Percentiles rank a stretch among this genome's conserved stretches.
Evolutionary conservation across 2,113 vertebrate genomes (phyloP).

Genomic region (Morone saxatilis): DNA sequence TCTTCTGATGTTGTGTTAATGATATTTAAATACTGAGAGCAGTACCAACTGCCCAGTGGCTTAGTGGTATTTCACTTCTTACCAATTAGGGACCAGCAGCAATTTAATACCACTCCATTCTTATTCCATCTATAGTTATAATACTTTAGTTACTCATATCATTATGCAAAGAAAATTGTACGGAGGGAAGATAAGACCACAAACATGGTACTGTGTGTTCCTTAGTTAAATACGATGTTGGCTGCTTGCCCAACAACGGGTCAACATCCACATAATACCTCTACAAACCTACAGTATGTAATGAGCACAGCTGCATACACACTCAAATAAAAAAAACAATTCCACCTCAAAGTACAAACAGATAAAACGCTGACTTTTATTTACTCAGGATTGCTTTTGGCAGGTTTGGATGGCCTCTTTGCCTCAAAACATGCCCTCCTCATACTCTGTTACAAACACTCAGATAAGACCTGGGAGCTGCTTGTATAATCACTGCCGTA

Average conservation of each 20-base stretch:
- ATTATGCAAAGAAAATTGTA: not conserved
- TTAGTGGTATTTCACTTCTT: not conserved
- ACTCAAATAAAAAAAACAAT: not conserved
- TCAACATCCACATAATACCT: not conserved
- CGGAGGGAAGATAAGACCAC: not conserved
- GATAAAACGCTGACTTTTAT: not conserved
- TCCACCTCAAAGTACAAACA: not conserved
- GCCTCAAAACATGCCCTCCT: not conserved
- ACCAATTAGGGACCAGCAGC: not conserved
- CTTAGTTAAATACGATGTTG: not conserved
- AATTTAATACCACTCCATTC: not conserved
- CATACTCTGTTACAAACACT: not conserved
- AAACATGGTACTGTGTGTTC: not conserved
- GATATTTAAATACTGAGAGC: too few relatives aligned
- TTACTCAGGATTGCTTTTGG: not conserved
- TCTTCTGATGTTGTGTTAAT: not conserved
- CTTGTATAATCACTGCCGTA: not conserved
- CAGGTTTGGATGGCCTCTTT: not conserved
- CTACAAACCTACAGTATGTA: not conserved
- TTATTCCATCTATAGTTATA: not conserved
- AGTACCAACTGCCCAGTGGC: not conserved
- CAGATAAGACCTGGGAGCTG: not conserved
- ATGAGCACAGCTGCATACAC: constrained; percentile 10
- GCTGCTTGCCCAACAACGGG: not conserved
- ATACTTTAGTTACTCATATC: not conserved